phyloP scores from a whole-genome alignment of 2,113 vertebrate species.

The Bostrychus sinensis region DNA sequence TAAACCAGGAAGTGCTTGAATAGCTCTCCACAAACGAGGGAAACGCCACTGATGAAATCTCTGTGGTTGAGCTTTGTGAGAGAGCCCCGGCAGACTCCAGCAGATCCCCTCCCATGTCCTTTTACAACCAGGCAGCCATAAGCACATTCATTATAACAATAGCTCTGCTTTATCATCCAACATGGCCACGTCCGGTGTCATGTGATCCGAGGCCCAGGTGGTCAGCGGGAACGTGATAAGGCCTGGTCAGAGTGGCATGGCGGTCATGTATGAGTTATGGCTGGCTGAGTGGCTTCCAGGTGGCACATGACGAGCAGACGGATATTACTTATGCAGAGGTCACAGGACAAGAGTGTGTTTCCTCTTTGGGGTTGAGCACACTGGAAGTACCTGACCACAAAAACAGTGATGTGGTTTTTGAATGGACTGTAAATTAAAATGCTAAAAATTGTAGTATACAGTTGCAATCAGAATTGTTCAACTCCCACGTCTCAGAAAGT shows the following conservation, averaged over 20 bases:
- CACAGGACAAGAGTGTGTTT: neutral
- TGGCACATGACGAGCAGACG: neutral
- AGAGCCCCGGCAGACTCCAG: conserved; percentile 22
- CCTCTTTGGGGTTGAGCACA: neutral
- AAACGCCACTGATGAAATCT: conserved; percentile 69
- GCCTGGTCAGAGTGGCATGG: neutral
- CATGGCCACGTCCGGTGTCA: conserved; percentile 45
- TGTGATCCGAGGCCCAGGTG: conserved; percentile 41
- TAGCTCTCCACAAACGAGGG: conserved; percentile 65
- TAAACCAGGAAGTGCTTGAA: conserved; percentile 70
- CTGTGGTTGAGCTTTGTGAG: conserved; percentile 47
- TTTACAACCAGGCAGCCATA: conserved; percentile 32
- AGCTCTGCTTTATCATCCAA: conserved; percentile 42
- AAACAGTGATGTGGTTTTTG: neutral
- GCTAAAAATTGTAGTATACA: no score
- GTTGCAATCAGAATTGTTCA: no score
- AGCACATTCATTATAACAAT: conserved; percentile 50
- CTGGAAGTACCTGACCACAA: neutral
- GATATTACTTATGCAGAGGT: conserved; percentile 7
- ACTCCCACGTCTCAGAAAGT: no score
- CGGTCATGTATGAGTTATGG: neutral
- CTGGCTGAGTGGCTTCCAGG: neutral
- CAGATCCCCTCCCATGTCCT: conserved; percentile 25
- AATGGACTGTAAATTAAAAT: no score
- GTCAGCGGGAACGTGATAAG: conserved; percentile 16